Percentiles rank a stretch among this genome's conserved stretches.
Conservation (phyloP, 2,797 vertebrate genomes). For the Centroberyx gerrardi region DNA sequence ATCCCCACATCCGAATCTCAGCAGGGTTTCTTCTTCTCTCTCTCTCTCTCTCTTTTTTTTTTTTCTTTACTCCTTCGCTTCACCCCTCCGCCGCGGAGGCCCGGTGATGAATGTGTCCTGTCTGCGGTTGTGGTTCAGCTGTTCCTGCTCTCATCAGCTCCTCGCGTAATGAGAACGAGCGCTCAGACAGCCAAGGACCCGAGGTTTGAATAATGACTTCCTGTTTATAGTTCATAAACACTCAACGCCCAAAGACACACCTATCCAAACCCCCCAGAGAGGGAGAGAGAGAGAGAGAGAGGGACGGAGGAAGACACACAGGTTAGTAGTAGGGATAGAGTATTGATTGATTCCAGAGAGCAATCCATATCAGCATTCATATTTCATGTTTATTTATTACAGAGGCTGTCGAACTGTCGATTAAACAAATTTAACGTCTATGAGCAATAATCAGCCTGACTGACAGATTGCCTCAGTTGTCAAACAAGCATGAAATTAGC, state of each 20-base stretch:
- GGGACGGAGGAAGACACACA: not conserved
- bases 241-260: conserved; percentile 13
- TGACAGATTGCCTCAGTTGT: conserved; percentile 2
- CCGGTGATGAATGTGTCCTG: conserved; percentile 58
- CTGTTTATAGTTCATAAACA: conserved; percentile 50
- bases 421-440: conserved; percentile 7
- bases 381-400: not conserved
- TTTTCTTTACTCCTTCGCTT: not conserved
- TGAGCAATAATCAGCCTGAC: not conserved
- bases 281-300: not conserved
- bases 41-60: not conserved
- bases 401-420: not conserved
- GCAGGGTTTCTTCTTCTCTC: not conserved
- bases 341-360: conserved; percentile 4
- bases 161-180: conserved; percentile 58
- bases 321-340: not conserved
- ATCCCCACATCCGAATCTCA: conserved; percentile 30
- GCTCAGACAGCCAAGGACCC: conserved; percentile 34
- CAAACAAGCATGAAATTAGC: conserved; percentile 32
- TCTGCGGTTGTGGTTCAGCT: conserved; percentile 46
- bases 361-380: not conserved
- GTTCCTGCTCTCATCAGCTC: conserved; percentile 64
- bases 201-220: conserved; percentile 58
- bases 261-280: conserved; percentile 6
- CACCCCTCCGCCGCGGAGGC: not conserved